These are phyloP conservation scores for Drosophila sturtevanti DNA, from an alignment of 1,140 invertebrate species.

Conservation along the genomic window DNA sequence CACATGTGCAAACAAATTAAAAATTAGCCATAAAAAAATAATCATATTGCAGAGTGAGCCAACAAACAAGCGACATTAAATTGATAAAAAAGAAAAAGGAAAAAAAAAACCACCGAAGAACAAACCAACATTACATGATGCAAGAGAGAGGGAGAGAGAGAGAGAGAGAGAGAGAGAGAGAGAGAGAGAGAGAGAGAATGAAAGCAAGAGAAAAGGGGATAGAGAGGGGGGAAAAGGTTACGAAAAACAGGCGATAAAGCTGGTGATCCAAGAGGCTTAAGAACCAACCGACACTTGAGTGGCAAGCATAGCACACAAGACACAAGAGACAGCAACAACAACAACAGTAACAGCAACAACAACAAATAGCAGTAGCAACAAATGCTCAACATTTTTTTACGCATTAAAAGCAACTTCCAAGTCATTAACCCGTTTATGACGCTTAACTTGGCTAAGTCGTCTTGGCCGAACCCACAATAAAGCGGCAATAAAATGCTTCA, in stretches of 20 bases:
- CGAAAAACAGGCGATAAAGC: constrained; percentile 36
- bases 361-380: constrained; percentile 11
- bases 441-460: constrained; percentile 70
- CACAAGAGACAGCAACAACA: constrained; percentile 18
- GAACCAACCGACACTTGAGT: constrained; percentile 41
- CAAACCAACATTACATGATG: background rate
- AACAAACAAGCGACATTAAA: constrained; percentile 65
- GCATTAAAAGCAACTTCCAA: constrained; percentile 79
- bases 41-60: constrained; percentile 66
- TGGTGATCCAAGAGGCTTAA: constrained; percentile 24
- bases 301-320: constrained; percentile 10
- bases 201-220: no score
- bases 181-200: constrained; percentile 31
- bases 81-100: constrained; percentile 47
- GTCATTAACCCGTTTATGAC: constrained; percentile 80
- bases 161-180: no score
- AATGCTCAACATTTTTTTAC: constrained; percentile 47
- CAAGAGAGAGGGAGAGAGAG: no score
- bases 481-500: constrained; percentile 71
- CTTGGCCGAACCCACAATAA: constrained; percentile 63
- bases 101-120: constrained; percentile 24
- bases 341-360: background rate
- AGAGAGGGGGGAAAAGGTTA: constrained; percentile 31
- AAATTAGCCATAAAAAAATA: constrained; percentile 77
- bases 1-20: constrained; percentile 78